Conservation (phyloP, 2,888 invertebrate genomes). For the Nomada ruficornis region DNA sequence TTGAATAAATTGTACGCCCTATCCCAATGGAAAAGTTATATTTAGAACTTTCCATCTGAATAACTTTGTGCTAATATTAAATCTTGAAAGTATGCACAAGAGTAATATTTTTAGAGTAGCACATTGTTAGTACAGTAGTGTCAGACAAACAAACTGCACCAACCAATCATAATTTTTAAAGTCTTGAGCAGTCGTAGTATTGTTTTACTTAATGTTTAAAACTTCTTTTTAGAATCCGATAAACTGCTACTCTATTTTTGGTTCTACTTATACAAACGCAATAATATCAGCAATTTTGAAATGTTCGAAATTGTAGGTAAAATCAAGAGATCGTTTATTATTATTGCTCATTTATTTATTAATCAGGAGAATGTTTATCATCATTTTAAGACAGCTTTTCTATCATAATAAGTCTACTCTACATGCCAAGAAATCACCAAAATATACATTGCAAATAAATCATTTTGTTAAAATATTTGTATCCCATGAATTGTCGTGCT, state of each 20-base stretch:
- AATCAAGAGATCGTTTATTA: conserved; percentile 58
- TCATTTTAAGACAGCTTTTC: conserved; percentile 48
- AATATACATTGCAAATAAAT: conserved; percentile 37
- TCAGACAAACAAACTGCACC: conserved; percentile 30
- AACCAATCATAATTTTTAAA: conserved; percentile 39
- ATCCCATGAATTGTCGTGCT: no score
- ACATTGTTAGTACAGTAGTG: conserved; percentile 33
- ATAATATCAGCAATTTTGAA: conserved; percentile 45
- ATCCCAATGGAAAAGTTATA: no score
- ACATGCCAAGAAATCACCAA: conserved; percentile 30
- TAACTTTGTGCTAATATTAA: conserved; percentile 27
- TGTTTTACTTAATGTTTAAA: conserved; percentile 54
- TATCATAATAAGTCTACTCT: conserved; percentile 9
- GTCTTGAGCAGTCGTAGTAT: conserved; percentile 35
- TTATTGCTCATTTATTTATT: conserved; percentile 61
- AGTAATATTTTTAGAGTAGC: conserved; percentile 43
- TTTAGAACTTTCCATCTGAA: not conserved
- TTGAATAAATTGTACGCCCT: no score
- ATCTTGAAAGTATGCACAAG: conserved; percentile 21
- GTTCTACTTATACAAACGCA: conserved; percentile 17
- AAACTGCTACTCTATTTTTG: conserved; percentile 43
- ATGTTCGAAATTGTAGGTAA: conserved; percentile 21
- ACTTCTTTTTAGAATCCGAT: conserved; percentile 46
- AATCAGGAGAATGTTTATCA: conserved; percentile 19
- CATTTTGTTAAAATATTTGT: conserved; percentile 36